Conservation (phyloP, 2,797 vertebrate genomes). For the Karalla daura region DNA sequence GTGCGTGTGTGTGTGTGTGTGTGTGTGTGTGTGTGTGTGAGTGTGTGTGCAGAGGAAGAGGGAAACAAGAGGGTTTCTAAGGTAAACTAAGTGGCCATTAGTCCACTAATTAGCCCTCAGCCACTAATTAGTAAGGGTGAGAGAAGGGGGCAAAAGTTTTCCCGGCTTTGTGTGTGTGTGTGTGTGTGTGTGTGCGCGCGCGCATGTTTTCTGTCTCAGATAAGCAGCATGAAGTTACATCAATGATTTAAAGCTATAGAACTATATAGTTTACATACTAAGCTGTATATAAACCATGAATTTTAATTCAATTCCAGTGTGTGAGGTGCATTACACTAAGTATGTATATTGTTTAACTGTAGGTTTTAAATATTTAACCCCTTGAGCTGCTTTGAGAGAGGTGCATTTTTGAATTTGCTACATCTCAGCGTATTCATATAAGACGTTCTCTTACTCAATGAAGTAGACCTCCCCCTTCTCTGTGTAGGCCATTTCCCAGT, state of each 20-base stretch:
- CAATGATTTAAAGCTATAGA: slow-evolving; percentile 60
- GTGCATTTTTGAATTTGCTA: neutral
- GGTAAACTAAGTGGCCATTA: slow-evolving; percentile 88
- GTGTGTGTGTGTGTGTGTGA: too few species aligned
- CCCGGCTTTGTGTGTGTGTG: slow-evolving; percentile 74
- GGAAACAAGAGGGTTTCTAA: slow-evolving; percentile 51
- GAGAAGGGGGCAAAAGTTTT: slow-evolving; percentile 81
- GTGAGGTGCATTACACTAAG: slow-evolving; percentile 3
- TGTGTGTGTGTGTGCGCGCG: neutral
- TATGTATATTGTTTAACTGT: slow-evolving; percentile 16
- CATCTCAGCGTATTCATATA: neutral
- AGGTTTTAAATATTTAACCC: neutral
- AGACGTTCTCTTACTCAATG: slow-evolving; percentile 88
- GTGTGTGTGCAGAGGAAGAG: slow-evolving; percentile 7
- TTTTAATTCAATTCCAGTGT: slow-evolving; percentile 24
- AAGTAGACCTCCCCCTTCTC: slow-evolving; percentile 99
- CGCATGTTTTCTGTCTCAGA: slow-evolving; percentile 19
- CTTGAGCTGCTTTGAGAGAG: neutral
- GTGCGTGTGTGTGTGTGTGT: neutral
- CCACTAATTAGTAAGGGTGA: slow-evolving; percentile 89
- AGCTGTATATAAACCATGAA: slow-evolving; percentile 23
- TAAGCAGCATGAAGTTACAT: slow-evolving; percentile 51
- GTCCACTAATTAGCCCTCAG: slow-evolving; percentile 92
- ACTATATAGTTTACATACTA: slow-evolving; percentile 39
- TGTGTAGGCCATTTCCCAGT: slow-evolving; percentile 99